Percentiles rank a stretch among this genome's conserved stretches.
Evolutionary conservation across 2,888 invertebrate genomes (phyloP).

Genomic region (Mesorhabditis sp.): DNA sequence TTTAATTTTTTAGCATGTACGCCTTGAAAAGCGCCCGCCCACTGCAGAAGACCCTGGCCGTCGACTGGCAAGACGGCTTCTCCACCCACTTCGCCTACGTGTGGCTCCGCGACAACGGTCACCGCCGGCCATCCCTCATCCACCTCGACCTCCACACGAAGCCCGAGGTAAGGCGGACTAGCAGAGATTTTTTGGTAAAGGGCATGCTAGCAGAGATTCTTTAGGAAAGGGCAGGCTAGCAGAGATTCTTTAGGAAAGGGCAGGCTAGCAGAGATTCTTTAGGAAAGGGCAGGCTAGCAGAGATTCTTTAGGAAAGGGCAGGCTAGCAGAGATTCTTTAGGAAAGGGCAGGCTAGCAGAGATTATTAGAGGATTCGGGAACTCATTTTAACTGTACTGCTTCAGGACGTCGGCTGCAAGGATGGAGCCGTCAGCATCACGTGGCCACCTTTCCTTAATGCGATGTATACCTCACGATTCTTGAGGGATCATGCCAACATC

Average conservation of each 20-base stretch:
- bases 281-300: too few species aligned
- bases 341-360: too few species aligned
- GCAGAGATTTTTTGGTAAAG: too few species aligned
- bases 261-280: too few species aligned
- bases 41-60: not conserved
- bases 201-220: too few species aligned
- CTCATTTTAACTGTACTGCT: constrained; percentile 4
- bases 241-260: too few species aligned
- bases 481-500: constrained; percentile 30
- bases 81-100: constrained; percentile 39
- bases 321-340: too few species aligned
- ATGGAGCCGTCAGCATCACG: constrained; percentile 25
- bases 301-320: too few species aligned
- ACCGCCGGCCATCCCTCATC: constrained; percentile 36
- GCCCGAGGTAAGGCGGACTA: constrained; percentile 24
- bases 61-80: constrained; percentile 28
- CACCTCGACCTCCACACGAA: constrained; percentile 41
- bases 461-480: constrained; percentile 39
- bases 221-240: too few species aligned
- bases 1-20: not conserved
- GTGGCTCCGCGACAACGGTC: constrained; percentile 45
- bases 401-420: constrained; percentile 22
- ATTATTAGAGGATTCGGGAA: too few species aligned
- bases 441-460: constrained; percentile 43
- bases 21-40: constrained; percentile 3